Conservation (phyloP, 1,140 invertebrate species). For the Brachionus koreanus region DNA sequence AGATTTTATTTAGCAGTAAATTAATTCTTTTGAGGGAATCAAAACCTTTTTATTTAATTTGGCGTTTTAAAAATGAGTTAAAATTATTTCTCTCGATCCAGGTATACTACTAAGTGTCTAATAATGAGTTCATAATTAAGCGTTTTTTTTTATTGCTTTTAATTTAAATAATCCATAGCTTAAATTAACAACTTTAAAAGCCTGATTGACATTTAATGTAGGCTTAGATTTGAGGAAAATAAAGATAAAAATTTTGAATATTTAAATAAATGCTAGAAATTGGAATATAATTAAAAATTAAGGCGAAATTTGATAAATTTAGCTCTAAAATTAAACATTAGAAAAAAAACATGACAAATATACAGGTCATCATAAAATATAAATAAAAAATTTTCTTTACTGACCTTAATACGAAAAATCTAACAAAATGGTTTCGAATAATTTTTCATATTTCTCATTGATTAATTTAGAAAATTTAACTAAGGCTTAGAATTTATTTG, state of each 20-base stretch:
- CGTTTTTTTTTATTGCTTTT: neutral
- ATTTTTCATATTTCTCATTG: neutral
- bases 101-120: neutral
- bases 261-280: neutral
- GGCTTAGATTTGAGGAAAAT: neutral
- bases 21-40: no score
- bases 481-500: neutral
- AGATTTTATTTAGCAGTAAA: no score
- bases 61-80: neutral
- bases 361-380: neutral
- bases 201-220: conserved; percentile 9
- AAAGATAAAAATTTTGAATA: neutral
- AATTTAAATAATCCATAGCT: conserved; percentile 7
- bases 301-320: neutral
- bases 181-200: neutral
- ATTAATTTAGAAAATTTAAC: neutral
- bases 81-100: neutral
- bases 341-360: neutral
- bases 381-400: neutral
- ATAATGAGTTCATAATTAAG: neutral
- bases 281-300: neutral
- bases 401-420: neutral
- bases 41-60: no score
- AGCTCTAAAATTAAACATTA: neutral
- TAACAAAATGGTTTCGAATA: conserved; percentile 14